Conservation (phyloP, 2,113 vertebrate species). For the Dipodomys spectabilis region DNA sequence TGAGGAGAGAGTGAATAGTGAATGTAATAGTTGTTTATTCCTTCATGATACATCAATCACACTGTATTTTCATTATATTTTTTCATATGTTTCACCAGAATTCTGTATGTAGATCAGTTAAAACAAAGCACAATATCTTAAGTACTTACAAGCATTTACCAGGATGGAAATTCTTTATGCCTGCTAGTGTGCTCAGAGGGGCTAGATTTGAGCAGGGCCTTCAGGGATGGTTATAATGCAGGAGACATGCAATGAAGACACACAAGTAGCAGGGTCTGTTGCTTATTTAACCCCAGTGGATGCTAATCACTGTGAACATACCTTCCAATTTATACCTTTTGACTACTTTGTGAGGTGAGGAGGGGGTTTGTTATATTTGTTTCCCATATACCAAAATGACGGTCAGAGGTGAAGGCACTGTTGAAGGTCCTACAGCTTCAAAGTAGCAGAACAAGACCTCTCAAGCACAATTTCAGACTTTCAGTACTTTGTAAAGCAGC, state of each 20-base stretch:
- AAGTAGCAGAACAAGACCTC: constrained; percentile 19
- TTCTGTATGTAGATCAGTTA: not conserved
- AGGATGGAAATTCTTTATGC: not conserved
- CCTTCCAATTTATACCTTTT: constrained; percentile 1
- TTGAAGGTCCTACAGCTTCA: not conserved
- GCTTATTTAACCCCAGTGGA: not conserved
- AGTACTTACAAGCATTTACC: not conserved
- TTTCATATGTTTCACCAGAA: constrained; percentile 2
- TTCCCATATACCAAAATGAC: not conserved
- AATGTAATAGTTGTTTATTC: not conserved
- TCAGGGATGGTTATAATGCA: constrained; percentile 20
- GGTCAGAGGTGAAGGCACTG: not conserved
- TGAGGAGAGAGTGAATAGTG: not conserved
- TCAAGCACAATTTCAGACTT: not conserved
- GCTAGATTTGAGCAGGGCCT: constrained; percentile 7
- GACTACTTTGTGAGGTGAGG: not conserved
- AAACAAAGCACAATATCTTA: not conserved
- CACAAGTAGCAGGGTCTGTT: constrained; percentile 1
- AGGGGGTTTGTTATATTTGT: not conserved
- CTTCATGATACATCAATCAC: not conserved
- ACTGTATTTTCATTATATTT: not conserved
- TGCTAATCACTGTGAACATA: not conserved
- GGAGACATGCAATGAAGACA: not conserved
- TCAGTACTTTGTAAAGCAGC: not conserved
- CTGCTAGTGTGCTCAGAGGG: not conserved